These are phyloP conservation scores for Hypomesus transpacificus DNA, from an alignment of 2,113 vertebrate genomes.

Conservation along the genomic window DNA sequence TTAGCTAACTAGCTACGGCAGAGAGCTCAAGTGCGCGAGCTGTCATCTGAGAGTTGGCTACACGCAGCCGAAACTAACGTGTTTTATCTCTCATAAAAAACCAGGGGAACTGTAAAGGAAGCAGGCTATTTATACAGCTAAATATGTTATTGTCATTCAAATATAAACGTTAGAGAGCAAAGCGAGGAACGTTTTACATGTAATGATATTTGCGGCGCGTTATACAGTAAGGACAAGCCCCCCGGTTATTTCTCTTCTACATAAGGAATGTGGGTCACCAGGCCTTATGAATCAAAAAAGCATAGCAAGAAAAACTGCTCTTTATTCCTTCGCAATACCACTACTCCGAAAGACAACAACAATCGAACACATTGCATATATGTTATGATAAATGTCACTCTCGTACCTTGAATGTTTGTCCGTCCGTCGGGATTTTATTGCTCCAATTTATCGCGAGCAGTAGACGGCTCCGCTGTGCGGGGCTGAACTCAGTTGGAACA, in stretches of 20 bases:
- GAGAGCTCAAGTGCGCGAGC: too few relatives aligned
- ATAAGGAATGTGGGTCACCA: constrained; percentile 75
- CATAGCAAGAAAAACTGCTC: constrained; percentile 6
- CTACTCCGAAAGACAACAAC: too few relatives aligned
- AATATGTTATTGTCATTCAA: too few relatives aligned
- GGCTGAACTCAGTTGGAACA: constrained; percentile 49
- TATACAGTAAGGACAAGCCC: constrained; percentile 18
- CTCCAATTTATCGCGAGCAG: constrained; percentile 56
- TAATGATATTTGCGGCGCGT: not conserved
- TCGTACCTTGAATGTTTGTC: constrained; percentile 28
- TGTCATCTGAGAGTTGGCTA: too few relatives aligned
- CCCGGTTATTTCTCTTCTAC: constrained; percentile 39
- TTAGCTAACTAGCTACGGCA: too few relatives aligned
- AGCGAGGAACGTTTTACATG: not conserved
- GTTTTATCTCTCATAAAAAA: too few relatives aligned
- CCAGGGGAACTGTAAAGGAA: too few relatives aligned
- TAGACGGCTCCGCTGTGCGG: constrained; percentile 49
- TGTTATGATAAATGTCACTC: not conserved
- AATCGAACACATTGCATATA: not conserved
- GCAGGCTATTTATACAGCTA: too few relatives aligned
- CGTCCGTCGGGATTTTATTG: constrained; percentile 29
- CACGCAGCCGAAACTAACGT: too few relatives aligned
- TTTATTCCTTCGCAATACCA: not conserved
- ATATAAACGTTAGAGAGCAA: too few relatives aligned
- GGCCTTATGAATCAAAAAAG: constrained; percentile 56